Evolutionary conservation across 2,113 vertebrate species (phyloP).

Genomic region (Talpa occidentalis): DNA sequence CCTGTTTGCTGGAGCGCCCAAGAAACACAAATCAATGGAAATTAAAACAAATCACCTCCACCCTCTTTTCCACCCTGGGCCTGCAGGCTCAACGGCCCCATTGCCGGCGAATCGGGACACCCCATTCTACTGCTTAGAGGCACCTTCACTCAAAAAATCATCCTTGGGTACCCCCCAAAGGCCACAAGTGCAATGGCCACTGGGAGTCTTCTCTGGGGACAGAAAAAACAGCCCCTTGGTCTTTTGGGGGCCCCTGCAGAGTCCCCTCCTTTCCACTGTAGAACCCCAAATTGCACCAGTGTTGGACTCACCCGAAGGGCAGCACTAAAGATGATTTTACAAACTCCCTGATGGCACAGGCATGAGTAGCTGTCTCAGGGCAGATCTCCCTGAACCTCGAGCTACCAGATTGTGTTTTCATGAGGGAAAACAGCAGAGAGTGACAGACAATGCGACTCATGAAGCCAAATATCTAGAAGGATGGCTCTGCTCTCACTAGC

Average conservation of each 20-base stretch:
- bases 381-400: background rate
- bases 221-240: background rate
- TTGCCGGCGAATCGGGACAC: background rate
- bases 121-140: background rate
- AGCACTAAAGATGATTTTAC: background rate
- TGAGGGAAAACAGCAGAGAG: background rate
- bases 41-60: slow-evolving; percentile 2
- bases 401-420: background rate
- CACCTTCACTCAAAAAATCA: background rate
- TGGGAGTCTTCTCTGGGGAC: background rate
- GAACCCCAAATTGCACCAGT: background rate
- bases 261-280: background rate
- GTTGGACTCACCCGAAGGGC: background rate
- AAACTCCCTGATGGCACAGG: background rate
- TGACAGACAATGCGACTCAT: background rate
- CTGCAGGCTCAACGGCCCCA: background rate
- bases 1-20: slow-evolving; percentile 27
- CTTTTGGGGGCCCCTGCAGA: background rate
- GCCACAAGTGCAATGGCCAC: background rate
- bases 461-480: background rate
- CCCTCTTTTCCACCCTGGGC: background rate
- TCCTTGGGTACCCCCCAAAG: background rate
- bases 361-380: background rate
- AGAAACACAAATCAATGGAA: slow-evolving; percentile 50
- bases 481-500: background rate